Conservation (phyloP, 1,140 invertebrate genomes). For the Pseudachorutes palmiensis region DNA sequence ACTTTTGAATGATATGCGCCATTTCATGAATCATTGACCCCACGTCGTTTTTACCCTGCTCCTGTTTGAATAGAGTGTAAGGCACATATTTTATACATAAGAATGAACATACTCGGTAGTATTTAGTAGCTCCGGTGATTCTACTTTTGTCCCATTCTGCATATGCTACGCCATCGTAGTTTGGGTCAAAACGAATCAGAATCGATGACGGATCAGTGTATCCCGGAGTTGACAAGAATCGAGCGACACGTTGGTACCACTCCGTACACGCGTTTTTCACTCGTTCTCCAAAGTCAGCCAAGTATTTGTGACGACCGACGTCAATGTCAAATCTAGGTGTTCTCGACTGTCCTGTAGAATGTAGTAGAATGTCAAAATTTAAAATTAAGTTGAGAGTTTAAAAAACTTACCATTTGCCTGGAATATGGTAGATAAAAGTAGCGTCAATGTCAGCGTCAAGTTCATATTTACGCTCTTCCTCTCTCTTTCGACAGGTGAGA, state of each 20-base stretch:
- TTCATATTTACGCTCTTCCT: no score
- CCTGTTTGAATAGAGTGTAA: no score
- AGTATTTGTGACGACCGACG: not conserved
- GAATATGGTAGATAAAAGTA: not conserved
- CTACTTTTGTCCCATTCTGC: conserved; percentile 13
- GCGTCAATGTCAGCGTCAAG: no score
- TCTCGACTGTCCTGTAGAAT: not conserved
- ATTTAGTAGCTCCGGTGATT: conserved; percentile 30
- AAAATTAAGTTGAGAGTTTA: not conserved
- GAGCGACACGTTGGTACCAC: conserved; percentile 25
- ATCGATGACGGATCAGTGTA: conserved; percentile 22
- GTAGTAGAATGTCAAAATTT: not conserved
- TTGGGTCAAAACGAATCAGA: conserved; percentile 31
- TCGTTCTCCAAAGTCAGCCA: conserved; percentile 15
- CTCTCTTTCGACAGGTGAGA: no score
- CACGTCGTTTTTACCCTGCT: conserved; percentile 24
- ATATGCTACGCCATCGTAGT: conserved; percentile 35
- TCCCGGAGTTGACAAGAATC: conserved; percentile 16
- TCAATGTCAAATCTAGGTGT: conserved; percentile 9
- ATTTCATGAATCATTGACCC: conserved; percentile 36
- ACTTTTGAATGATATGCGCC: conserved; percentile 31
- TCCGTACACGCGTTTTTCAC: conserved; percentile 20
- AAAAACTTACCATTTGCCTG: not conserved
- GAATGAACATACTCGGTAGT: conserved; percentile 19
- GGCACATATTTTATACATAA: not conserved